phyloP scores from a whole-genome alignment of 2,797 vertebrate genomes.

The Silurus aristotelis region DNA sequence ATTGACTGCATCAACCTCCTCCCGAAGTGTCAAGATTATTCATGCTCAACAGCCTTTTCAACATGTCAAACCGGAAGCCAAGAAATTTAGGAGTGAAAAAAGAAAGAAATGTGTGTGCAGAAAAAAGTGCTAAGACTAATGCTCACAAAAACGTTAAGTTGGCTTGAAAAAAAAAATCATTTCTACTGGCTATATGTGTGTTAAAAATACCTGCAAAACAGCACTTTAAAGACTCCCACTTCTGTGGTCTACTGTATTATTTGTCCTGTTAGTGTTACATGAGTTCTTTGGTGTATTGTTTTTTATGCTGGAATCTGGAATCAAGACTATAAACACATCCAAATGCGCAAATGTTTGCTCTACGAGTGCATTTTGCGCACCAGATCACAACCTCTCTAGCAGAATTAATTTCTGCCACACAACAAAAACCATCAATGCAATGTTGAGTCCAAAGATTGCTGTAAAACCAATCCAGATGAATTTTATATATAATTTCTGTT shows the following conservation, averaged over 20 bases:
- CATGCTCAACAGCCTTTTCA: conserved; percentile 3
- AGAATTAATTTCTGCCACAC: background rate
- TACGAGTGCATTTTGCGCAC: background rate
- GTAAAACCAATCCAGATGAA: background rate
- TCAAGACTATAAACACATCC: background rate
- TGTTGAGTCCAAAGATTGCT: background rate
- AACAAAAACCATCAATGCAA: background rate
- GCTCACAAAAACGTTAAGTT: background rate
- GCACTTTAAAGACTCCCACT: background rate
- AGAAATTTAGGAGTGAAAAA: background rate
- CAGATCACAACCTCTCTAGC: background rate
- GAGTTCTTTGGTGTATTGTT: background rate
- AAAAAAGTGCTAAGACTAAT: background rate
- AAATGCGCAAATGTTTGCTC: background rate
- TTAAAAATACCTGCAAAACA: background rate
- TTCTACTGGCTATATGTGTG: background rate
- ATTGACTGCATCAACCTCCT: conserved; percentile 12
- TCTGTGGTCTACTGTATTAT: background rate
- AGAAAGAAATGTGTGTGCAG: background rate
- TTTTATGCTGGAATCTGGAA: background rate
- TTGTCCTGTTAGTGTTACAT: background rate
- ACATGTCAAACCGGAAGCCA: background rate
- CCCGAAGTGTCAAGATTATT: conserved; percentile 31
- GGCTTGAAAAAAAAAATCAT: background rate
- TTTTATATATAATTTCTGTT: no score